These are phyloP conservation scores for Gandaritis pyraliata DNA, from an alignment of 2,888 invertebrate genomes.

Conservation along the genomic window DNA sequence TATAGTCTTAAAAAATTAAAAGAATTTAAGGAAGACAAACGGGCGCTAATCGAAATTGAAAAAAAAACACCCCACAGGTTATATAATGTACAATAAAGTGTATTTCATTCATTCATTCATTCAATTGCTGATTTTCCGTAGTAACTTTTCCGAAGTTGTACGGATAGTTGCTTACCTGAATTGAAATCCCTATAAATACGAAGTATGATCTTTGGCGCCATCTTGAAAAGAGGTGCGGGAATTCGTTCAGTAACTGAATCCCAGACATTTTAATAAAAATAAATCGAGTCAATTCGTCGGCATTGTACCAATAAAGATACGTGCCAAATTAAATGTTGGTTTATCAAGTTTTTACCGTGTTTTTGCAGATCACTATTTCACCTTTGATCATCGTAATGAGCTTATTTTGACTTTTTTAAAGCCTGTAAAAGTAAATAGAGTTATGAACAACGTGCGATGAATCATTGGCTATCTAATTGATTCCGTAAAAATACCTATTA, in stretches of 20 bases:
- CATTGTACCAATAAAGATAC: slow-evolving; percentile 44
- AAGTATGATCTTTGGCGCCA: slow-evolving; percentile 9
- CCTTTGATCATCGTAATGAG: slow-evolving; percentile 49
- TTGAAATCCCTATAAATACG: too few species aligned
- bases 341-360: slow-evolving; percentile 39
- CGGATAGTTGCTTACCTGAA: too few species aligned
- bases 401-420: slow-evolving; percentile 31
- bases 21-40: too few species aligned
- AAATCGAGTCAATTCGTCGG: slow-evolving; percentile 37
- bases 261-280: slow-evolving; percentile 41
- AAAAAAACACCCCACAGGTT: too few species aligned
- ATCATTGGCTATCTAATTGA: background rate
- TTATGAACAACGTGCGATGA: background rate
- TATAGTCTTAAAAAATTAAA: too few species aligned
- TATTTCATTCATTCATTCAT: too few species aligned
- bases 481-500: slow-evolving; percentile 3
- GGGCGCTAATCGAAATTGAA: too few species aligned
- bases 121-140: too few species aligned
- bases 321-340: slow-evolving; percentile 47
- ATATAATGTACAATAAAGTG: too few species aligned
- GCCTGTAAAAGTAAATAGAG: slow-evolving; percentile 13
- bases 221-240: slow-evolving; percentile 29
- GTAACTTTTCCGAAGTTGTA: too few species aligned
- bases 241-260: slow-evolving; percentile 33
- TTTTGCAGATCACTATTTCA: slow-evolving; percentile 42